These are phyloP conservation scores for Spodoptera littoralis DNA, from an alignment of 2,888 invertebrate genomes.

Conservation along the genomic window DNA sequence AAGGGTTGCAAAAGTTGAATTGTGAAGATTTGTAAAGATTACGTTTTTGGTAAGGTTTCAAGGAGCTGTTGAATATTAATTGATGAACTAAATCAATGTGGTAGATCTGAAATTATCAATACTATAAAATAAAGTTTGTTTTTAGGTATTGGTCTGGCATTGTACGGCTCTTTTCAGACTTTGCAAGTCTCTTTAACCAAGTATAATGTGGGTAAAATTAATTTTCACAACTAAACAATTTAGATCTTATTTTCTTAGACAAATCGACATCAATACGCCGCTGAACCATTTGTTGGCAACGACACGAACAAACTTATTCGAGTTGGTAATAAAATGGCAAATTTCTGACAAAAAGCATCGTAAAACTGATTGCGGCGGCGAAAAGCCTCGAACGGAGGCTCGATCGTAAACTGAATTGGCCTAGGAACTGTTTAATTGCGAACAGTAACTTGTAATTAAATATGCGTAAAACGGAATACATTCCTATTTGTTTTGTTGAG, in stretches of 20 bases:
- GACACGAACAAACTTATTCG: conserved; percentile 57
- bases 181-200: too few relatives aligned
- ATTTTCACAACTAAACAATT: too few relatives aligned
- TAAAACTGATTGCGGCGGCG: conserved; percentile 81
- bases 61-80: too few relatives aligned
- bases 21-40: background rate
- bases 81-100: too few relatives aligned
- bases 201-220: too few relatives aligned
- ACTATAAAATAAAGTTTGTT: too few relatives aligned
- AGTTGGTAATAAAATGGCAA: conserved; percentile 70
- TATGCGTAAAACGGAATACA: conserved; percentile 69
- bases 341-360: conserved; percentile 78
- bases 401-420: conserved; percentile 82
- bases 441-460: conserved; percentile 73
- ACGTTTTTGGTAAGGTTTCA: too few relatives aligned
- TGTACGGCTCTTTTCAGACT: too few relatives aligned
- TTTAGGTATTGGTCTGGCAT: too few relatives aligned
- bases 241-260: conserved; percentile 5
- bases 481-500: conserved; percentile 53
- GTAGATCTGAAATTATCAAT: too few relatives aligned
- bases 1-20: background rate
- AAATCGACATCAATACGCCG: conserved; percentile 30
- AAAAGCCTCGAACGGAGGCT: conserved; percentile 73
- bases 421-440: conserved; percentile 81
- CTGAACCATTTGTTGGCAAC: conserved; percentile 34